A percentile compares a stretch with the other conserved stretches of the same genome.
Conservation (phyloP, 2,888 invertebrate genomes). For the Sipha maydis region DNA sequence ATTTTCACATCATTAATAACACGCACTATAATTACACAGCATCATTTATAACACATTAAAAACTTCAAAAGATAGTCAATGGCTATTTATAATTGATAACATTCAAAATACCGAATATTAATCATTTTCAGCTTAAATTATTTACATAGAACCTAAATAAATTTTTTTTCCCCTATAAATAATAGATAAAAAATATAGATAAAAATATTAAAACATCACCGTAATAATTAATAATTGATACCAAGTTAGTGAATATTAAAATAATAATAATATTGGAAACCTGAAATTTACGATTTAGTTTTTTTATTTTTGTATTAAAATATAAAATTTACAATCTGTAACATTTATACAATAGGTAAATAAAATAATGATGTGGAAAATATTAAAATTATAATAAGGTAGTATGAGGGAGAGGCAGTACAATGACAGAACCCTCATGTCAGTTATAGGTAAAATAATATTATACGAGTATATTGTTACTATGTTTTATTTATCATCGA, state of each 20-base stretch:
- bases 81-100: background rate
- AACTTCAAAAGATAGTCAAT: background rate
- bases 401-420: too few species aligned
- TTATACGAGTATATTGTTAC: background rate
- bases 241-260: background rate
- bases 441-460: too few species aligned
- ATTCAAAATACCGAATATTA: background rate
- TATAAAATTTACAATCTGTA: too few species aligned
- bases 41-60: background rate
- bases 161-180: background rate
- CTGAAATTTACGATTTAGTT: background rate
- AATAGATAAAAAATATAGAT: background rate
- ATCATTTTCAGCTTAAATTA: background rate
- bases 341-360: too few species aligned
- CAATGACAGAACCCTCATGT: too few species aligned
- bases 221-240: background rate
- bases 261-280: too few species aligned
- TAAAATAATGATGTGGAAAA: too few species aligned
- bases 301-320: too few species aligned
- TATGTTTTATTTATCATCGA: background rate
- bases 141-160: background rate
- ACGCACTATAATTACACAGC: background rate
- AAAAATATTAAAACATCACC: background rate
- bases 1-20: background rate
- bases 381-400: too few species aligned